phyloP scores from a whole-genome alignment of 2,113 vertebrate genomes.

The Nestor notabilis region DNA sequence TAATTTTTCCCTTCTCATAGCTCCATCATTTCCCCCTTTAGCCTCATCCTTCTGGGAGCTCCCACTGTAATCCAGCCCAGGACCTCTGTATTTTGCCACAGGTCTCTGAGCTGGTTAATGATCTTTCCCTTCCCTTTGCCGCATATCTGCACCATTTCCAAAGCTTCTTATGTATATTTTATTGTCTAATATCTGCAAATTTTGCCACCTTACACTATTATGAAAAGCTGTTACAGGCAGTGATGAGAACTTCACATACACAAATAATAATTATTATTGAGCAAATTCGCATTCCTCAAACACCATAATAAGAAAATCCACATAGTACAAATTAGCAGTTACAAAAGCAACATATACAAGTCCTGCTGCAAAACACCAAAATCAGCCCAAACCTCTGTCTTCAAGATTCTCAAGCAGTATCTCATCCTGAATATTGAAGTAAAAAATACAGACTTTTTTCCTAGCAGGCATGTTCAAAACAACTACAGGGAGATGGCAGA shows the following conservation, averaged over 20 bases:
- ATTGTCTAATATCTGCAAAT: not conserved
- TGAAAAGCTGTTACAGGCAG: not conserved
- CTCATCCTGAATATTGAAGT: not conserved
- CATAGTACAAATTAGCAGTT: not conserved
- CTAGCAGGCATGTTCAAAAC: not conserved
- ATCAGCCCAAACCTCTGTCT: not conserved
- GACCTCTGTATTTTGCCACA: not conserved
- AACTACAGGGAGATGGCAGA: not conserved
- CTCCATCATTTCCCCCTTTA: not conserved
- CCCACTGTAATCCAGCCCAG: rapidly evolving
- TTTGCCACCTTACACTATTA: not conserved
- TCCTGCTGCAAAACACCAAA: not conserved
- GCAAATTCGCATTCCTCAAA: not conserved
- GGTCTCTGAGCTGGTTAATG: not conserved
- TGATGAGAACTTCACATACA: not conserved
- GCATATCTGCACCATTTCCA: not conserved
- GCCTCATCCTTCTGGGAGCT: not conserved
- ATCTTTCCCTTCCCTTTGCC: not conserved
- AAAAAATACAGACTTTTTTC: not conserved
- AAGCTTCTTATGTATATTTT: not conserved
- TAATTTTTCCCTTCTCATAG: not conserved
- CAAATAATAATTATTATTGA: not conserved
- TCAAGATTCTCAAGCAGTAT: not conserved
- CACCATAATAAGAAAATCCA: not conserved
- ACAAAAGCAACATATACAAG: not conserved